Evolutionary conservation across 2,797 vertebrate genomes (phyloP).

Genomic region (Ispidina picta): DNA sequence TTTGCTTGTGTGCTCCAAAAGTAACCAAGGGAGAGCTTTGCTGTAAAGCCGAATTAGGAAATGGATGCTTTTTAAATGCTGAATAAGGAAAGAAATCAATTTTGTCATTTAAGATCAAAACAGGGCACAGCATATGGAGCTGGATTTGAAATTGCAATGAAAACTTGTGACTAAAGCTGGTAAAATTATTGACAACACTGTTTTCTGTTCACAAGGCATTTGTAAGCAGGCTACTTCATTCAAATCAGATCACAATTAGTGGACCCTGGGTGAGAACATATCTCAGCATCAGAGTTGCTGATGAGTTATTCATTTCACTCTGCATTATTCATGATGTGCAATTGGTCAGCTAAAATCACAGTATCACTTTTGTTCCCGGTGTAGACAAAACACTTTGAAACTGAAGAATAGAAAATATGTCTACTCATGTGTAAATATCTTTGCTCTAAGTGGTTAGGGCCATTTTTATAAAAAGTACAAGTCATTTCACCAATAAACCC

Average conservation of each 20-base stretch:
- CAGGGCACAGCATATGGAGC: not conserved
- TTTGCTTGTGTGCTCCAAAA: not conserved
- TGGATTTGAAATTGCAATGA: slow-evolving; percentile 31
- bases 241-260: slow-evolving; percentile 43
- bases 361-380: not conserved
- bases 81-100: slow-evolving; percentile 32
- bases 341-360: slow-evolving; percentile 43
- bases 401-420: not conserved
- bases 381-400: slow-evolving; percentile 19
- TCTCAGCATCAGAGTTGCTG: slow-evolving; percentile 17
- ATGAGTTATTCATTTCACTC: slow-evolving; percentile 45
- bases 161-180: not conserved
- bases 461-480: not conserved
- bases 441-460: not conserved
- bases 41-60: slow-evolving; percentile 9
- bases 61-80: slow-evolving; percentile 14
- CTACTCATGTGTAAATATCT: not conserved
- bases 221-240: not conserved
- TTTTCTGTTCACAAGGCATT: not conserved
- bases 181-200: slow-evolving; percentile 21
- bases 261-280: slow-evolving; percentile 24
- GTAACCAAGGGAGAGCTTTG: not conserved
- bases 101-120: slow-evolving; percentile 27
- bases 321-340: slow-evolving; percentile 56
- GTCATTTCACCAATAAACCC: not conserved